A percentile compares a stretch with the other conserved stretches of the same genome.
phyloP scores from a whole-genome alignment of 2,113 vertebrate genomes.

The Microtus montanus region DNA sequence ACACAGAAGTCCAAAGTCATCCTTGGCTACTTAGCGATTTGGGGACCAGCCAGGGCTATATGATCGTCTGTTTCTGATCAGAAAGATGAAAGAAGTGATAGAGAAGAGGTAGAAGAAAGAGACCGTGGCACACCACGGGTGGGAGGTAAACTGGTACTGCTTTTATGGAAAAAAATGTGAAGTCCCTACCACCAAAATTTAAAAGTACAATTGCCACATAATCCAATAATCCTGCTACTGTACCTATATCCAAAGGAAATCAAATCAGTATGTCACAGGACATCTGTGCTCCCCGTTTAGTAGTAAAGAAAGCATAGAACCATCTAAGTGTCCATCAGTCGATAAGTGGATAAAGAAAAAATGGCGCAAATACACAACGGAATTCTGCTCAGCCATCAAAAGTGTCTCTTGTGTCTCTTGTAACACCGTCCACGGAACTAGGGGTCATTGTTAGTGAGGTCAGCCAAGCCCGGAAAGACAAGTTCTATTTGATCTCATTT shows the following conservation, averaged over 20 bases:
- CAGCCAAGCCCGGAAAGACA: neutral
- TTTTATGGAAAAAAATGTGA: neutral
- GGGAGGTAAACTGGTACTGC: neutral
- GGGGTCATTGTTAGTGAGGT: neutral
- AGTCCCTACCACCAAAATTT: neutral
- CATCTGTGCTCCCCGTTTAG: neutral
- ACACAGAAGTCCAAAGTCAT: neutral
- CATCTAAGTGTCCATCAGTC: neutral
- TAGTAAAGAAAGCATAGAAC: neutral
- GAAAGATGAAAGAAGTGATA: neutral
- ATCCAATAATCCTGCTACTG: neutral
- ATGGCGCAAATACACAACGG: neutral
- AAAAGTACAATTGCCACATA: neutral
- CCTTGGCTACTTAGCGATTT: neutral
- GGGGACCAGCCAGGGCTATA: neutral
- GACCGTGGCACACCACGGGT: neutral
- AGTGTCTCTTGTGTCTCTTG: neutral
- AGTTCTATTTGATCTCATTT: neutral
- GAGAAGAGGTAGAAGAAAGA: neutral
- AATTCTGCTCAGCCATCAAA: neutral
- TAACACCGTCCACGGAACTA: neutral
- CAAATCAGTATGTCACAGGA: neutral
- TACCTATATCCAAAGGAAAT: neutral
- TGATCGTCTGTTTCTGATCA: neutral
- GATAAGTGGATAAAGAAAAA: neutral